Evolutionary conservation across 2,113 vertebrate genomes (phyloP).

Genomic region (Corythoichthys haematopterus): DNA sequence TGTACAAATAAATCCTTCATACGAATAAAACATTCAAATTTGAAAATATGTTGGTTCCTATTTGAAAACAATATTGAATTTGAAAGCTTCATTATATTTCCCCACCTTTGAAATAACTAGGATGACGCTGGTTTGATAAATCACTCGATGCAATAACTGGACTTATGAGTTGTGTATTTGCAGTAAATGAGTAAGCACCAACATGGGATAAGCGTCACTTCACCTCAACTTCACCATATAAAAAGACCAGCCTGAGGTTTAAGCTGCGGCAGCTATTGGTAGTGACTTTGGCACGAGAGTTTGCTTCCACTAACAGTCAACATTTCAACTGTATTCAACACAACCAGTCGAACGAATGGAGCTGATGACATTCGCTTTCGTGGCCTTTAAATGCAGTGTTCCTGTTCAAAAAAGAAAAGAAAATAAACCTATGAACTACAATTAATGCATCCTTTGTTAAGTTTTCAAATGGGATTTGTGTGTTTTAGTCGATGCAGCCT

Average conservation of each 20-base stretch:
- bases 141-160: background rate
- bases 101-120: slow-evolving; percentile 2
- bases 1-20: slow-evolving; percentile 55
- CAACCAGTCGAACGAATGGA: slow-evolving; percentile 13
- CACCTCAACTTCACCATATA: background rate
- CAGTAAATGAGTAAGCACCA: background rate
- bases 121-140: slow-evolving; percentile 31
- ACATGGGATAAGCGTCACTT: background rate
- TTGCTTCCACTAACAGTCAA: slow-evolving; percentile 5
- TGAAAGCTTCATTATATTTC: slow-evolving; percentile 2
- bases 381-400: slow-evolving; percentile 14
- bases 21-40: slow-evolving; percentile 29
- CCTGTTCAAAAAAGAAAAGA: slow-evolving; percentile 1
- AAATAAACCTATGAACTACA: background rate
- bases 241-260: background rate
- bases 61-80: slow-evolving; percentile 17
- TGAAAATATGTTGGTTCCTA: slow-evolving; percentile 29
- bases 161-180: background rate
- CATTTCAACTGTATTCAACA: slow-evolving; percentile 4
- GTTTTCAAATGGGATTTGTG: background rate
- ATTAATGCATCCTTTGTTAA: background rate
- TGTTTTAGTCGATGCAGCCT: background rate
- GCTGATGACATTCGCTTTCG: slow-evolving; percentile 8
- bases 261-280: slow-evolving; percentile 9
- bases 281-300: slow-evolving; percentile 22